Evolutionary conservation across 23 tunicate genomes (phyloP), one percentile per base, ranked within the genome.

Genomic region (Trididemnum clinides): DNA sequence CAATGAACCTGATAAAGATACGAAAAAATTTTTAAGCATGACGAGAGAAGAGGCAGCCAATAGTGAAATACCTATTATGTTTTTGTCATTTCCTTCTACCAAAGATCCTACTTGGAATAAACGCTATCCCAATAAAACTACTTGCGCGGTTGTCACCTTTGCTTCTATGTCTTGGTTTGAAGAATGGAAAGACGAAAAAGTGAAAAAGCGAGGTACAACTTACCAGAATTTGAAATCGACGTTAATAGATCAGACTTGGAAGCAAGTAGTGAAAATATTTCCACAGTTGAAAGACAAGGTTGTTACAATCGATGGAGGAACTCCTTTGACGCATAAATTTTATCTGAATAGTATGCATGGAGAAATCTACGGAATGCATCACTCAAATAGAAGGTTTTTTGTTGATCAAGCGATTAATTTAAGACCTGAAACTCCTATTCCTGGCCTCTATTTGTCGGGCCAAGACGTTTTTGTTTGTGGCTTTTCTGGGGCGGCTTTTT

Each of bases 61-160:
- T 39, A 28, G 71, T 2, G 28, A 33, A 6, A 59, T 88, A 34
- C 98, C 98, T 30, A 31, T 93, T 7, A 4, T 84, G 30, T 93
- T 93, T 85, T 87, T 88, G 5, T 93, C 98, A 25, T 93, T 93
- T 79, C 98, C 98, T 20, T 93, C 98, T 71, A 90, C 98, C 0
- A 88, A 88, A 65, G 98, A 93, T 57, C 84, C 90, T 12, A 75
- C 89, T 1, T 93, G 90, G 90, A 44, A 88, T 26, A 71, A 23
- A 2, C 79, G 93, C 28, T 84, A 84, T 88, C 98, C 98, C 44
- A 85, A 76, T 2, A 93, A 93, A 37, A 88, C 98, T 26, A 80
- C 88, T 12, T 93, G 98, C 71, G 83, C 76, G 12, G 54, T 85
- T 19, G 93, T 93, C n/a, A 88, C 98, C 2, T 80, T 93, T 28